Evolutionary conservation across 1,140 invertebrate genomes (phyloP).

Genomic region (Drosophila pachea): DNA sequence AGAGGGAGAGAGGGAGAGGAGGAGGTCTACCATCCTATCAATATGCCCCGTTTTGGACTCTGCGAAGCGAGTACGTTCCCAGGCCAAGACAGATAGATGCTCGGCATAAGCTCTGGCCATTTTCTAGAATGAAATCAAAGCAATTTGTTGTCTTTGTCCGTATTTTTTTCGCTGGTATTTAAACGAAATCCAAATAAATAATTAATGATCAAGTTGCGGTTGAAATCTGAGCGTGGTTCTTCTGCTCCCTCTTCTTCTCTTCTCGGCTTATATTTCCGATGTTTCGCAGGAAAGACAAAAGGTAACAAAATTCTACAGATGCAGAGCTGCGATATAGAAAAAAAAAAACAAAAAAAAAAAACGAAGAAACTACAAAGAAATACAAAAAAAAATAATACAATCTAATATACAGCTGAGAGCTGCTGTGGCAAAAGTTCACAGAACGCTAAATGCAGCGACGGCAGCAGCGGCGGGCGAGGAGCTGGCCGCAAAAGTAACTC

Average conservation of each 20-base stretch:
- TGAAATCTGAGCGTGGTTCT: constrained; percentile 14
- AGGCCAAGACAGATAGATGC: constrained; percentile 5
- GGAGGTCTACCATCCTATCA: no score
- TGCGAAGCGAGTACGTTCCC: constrained; percentile 10
- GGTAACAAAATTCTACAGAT: constrained; percentile 25
- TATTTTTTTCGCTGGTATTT: constrained; percentile 14
- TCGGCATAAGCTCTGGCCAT: not conserved
- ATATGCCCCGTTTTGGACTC: no score
- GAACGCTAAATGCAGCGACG: constrained; percentile 10
- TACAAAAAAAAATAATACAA: constrained; percentile 5
- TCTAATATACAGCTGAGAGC: constrained; percentile 10
- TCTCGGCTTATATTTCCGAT: constrained; percentile 7
- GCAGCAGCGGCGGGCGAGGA: not conserved
- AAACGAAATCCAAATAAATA: constrained; percentile 41
- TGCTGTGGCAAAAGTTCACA: no score
- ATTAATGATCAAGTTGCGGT: constrained; percentile 36
- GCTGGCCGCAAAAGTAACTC: constrained; percentile 29
- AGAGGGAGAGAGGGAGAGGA: no score
- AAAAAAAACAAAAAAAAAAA: not conserved
- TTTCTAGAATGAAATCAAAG: constrained; percentile 35
- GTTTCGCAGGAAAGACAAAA: constrained; percentile 6
- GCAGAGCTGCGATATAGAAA: constrained; percentile 19
- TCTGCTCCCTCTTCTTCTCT: not conserved
- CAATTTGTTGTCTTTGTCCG: constrained; percentile 22
- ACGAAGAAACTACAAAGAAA: not conserved